Percentiles rank a stretch among this genome's conserved stretches.
These are phyloP conservation scores for Alentia gelatinosa DNA, from an alignment of 2,888 invertebrate species.

Conservation along the genomic window DNA sequence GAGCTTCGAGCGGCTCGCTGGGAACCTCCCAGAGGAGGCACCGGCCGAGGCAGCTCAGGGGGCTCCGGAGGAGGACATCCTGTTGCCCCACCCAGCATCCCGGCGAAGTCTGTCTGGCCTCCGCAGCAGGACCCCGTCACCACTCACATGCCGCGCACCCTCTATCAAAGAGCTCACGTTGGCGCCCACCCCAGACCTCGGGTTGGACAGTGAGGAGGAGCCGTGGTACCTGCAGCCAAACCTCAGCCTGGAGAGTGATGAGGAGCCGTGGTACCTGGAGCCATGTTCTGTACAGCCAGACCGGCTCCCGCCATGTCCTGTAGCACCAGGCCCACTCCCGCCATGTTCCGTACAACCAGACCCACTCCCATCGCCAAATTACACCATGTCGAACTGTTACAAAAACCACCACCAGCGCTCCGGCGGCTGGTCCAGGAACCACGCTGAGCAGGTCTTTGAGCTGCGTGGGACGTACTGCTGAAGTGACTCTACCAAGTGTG, in stretches of 20 bases:
- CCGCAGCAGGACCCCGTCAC: too few relatives aligned
- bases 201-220: too few relatives aligned
- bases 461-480: not conserved
- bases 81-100: too few relatives aligned
- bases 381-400: not conserved
- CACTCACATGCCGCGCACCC: too few relatives aligned
- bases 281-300: not conserved
- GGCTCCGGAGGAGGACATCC: not conserved
- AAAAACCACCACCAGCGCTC: not conserved
- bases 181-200: too few relatives aligned
- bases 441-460: not conserved
- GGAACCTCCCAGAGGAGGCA: not conserved
- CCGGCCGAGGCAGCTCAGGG: not conserved
- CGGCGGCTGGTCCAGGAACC: too few relatives aligned
- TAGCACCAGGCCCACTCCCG: too few relatives aligned
- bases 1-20: constrained; percentile 45
- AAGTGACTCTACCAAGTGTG: too few relatives aligned
- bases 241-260: not conserved
- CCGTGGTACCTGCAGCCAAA: not conserved
- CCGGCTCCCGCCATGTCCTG: not conserved
- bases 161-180: too few relatives aligned
- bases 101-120: too few relatives aligned
- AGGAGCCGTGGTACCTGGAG: constrained; percentile 31
- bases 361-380: not conserved
- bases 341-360: not conserved